Evolutionary conservation across 2,888 invertebrate genomes (phyloP), one percentile per base, ranked within the genome.

Genomic region (Diabrotica balteata): DNA sequence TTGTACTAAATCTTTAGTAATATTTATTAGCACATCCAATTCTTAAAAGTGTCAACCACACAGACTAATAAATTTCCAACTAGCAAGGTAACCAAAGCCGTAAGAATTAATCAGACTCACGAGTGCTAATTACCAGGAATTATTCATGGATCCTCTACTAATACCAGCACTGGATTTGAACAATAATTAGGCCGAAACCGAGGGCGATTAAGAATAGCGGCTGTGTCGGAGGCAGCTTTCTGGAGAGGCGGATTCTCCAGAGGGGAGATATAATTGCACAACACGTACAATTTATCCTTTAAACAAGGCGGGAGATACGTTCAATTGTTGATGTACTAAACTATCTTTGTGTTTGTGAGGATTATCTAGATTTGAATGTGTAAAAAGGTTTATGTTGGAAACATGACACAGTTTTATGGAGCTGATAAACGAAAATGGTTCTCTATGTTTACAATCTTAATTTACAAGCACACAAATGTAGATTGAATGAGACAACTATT

Each of bases 141-240:
- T 75, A 76, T 76, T 76, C 75, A 75, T 73, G 73, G 73, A 75
- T 76, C 74, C 72, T 72, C 64, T 60, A 71, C 73, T 76, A 75
- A 75, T 75, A 75, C 72, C 71, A 67, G 74, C 67, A 72, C 72
- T 73, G 72, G 75, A 77, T 76, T 75, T 69, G 73, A 72, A 74
- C 75, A 70, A 75, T 77, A 76, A 78, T 78, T 78, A 78, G 75
- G 72, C 74, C 74, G 74, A 75, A 75, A 77, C 75, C 75, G 72
- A 73, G 75, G 72, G 74, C 75, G 77, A 77, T 77, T 78, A 76
- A 73, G 76, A 75, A 75, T 72, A 65, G 73, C 66, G 72, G 72
- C 70, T 66, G 73, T 58, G 51, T 57, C 49, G 64, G 47, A 44
- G 61, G 53, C 42, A 22, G 52, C 46, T 11, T 44, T 17, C 52